Percentiles rank a stretch among this genome's conserved stretches.
These are phyloP conservation scores for Ciconia maguari DNA, from an alignment of 2,113 vertebrate species.

Conservation along the genomic window DNA sequence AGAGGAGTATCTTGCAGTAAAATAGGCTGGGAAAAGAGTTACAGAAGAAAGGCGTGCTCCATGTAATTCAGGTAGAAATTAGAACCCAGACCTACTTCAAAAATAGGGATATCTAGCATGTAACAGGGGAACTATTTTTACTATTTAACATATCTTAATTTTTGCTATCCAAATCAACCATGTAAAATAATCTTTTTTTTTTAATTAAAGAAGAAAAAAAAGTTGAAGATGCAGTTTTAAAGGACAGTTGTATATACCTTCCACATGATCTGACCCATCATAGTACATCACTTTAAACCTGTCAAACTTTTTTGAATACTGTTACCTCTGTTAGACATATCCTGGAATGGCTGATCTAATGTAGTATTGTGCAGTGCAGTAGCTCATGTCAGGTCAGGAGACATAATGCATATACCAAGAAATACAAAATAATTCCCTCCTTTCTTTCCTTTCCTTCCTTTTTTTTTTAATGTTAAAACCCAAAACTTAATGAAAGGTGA, in stretches of 20 bases:
- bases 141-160: neutral
- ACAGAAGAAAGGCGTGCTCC: neutral
- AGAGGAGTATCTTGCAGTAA: neutral
- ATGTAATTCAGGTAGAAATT: neutral
- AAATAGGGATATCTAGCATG: neutral
- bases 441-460: neutral
- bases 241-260: neutral
- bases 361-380: neutral
- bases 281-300: neutral
- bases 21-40: neutral
- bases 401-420: neutral
- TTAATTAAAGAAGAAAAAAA: neutral
- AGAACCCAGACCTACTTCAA: neutral
- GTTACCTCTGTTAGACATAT: neutral
- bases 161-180: neutral
- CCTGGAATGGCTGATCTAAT: neutral
- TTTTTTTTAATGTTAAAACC: neutral
- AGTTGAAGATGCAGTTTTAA: neutral
- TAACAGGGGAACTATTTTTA: neutral
- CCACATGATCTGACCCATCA: neutral
- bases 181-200: neutral
- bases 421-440: neutral
- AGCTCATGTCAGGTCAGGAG: neutral
- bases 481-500: neutral
- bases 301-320: neutral